phyloP scores from a whole-genome alignment of 2,113 vertebrate species.

The Rhinopomastus cyanomelas region DNA sequence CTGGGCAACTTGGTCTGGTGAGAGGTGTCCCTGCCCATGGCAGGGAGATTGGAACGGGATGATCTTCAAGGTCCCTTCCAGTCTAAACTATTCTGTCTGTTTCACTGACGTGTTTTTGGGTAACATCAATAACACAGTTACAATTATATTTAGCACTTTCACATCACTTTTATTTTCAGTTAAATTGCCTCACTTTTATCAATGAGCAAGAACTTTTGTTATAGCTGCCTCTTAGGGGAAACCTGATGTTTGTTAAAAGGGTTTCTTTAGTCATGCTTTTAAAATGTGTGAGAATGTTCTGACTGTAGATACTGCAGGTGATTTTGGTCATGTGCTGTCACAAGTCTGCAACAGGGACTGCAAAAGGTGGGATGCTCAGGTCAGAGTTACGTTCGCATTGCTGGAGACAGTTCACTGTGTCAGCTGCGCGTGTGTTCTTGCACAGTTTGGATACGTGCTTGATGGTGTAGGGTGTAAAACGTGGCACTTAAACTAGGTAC shows the following conservation, averaged over 20 bases:
- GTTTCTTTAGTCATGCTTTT: neutral
- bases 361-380: neutral
- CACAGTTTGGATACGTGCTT: neutral
- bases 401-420: neutral
- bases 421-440: neutral
- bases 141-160: neutral
- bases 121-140: neutral
- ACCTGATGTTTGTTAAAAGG: neutral
- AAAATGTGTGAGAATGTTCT: neutral
- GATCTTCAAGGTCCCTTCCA: too few species aligned
- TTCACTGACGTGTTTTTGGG: too few species aligned
- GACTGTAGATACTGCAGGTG: neutral
- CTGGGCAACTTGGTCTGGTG: too few species aligned
- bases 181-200: neutral
- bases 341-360: neutral
- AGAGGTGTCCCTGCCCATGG: too few species aligned
- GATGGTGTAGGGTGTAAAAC: neutral
- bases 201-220: neutral
- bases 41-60: too few species aligned
- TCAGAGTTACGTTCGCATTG: neutral
- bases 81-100: too few species aligned
- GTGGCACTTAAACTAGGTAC: neutral
- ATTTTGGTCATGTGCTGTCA: slow-evolving; percentile 10
- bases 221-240: neutral
- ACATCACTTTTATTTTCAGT: neutral